Base-by-base conservation (phyloP, 2,888 invertebrate species). In the Drosophila nr. perissopoda region DNA sequence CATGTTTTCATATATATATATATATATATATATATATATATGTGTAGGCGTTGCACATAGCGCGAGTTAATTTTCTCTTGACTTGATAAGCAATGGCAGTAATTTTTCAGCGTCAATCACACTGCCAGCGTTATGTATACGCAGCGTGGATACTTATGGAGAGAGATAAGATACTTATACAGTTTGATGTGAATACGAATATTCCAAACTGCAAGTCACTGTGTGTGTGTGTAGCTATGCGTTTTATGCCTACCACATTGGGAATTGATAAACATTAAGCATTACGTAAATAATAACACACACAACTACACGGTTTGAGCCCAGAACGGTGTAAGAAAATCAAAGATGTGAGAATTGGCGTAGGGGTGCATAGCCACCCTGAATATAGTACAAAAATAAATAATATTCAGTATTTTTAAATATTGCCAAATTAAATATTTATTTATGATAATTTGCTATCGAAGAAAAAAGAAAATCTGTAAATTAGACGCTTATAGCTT, bases 371-470 rank as follows among this genome's bases (percentile, higher is more conserved):
- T 58, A 54, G 60, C 57, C 64, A 31, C 21, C 4, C 34, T 18
- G 16, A 25, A 25, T 13, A 31, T 40, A 21, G 34, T n/a, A 54
- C 51, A 8, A 56, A 61, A 52, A 62, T 52, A 65, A 76, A 77
- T 68, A 77, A 57, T 54, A 53, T 51, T 51, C 38, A 63, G 21
- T 53, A 31, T 40, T 21, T 21, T 52, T 1, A 27, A 68, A 38
- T 52, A 56, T 8, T 13, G 51, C 36, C 56, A 73, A 58, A 77
- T 69, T 72, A 69, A 74, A 77, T 72, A 85, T 80, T 85, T 82
- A 80, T 79, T 82, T 72, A 69, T 66, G 68, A 66, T 75, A 57
- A 68, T 63, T 62, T 69, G 62, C 48, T 68, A 40, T 16, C 58
- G 56, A 45, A 68, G 52, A 31, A 13, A 42, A 21, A 58, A 25